Evolutionary conservation across 2,797 vertebrate genomes (phyloP).

Genomic region (Glossophaga mutica): DNA sequence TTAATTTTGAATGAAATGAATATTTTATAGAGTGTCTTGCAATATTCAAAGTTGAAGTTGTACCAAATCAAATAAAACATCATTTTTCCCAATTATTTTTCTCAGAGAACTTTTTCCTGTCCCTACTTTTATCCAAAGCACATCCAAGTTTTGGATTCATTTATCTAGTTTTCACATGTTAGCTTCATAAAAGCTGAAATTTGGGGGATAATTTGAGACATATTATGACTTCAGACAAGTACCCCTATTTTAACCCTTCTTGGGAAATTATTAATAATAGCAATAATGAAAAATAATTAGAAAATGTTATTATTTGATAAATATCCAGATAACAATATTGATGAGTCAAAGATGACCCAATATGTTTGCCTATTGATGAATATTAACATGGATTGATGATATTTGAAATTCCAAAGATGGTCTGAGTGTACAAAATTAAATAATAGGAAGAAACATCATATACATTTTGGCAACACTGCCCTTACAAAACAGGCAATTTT

Average conservation of each 20-base stretch:
- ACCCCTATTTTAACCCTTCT: not conserved
- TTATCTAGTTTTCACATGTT: not conserved
- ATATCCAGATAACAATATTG: not conserved
- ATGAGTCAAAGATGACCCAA: not conserved
- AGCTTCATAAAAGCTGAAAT: not conserved
- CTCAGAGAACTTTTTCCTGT: not conserved
- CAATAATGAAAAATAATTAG: not conserved
- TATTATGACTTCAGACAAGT: not conserved
- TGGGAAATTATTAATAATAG: not conserved
- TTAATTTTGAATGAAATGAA: slow-evolving; percentile 31
- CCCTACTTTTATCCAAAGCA: not conserved
- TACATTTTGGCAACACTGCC: not conserved
- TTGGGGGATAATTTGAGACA: not conserved
- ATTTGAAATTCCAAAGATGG: not conserved
- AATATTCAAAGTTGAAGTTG: slow-evolving; percentile 7
- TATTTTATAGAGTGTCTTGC: not conserved
- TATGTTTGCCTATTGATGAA: not conserved
- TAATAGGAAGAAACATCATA: not conserved
- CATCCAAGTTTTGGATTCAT: not conserved
- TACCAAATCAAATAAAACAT: not conserved
- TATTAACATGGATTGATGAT: not conserved
- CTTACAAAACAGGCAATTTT: not conserved
- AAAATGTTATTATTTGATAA: not conserved
- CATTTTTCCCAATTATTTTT: not conserved
- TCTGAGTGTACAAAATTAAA: not conserved